phyloP scores from a whole-genome alignment of 2,888 invertebrate species.

The Apodemia duryi region DNA sequence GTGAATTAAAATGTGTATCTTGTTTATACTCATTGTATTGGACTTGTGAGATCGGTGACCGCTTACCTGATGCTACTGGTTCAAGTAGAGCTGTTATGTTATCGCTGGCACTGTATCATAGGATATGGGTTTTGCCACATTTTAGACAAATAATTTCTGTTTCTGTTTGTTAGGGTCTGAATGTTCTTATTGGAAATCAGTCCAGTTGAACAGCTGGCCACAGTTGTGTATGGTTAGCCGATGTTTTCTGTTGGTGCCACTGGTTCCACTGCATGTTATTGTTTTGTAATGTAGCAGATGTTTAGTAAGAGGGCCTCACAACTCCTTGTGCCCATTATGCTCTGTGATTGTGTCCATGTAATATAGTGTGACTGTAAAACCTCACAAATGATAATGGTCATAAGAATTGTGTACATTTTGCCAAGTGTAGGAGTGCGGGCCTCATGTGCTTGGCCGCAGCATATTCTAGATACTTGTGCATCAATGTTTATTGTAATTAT shows the following conservation, averaged over 20 bases:
- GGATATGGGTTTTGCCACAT: slow-evolving; percentile 36
- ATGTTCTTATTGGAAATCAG: slow-evolving; percentile 45
- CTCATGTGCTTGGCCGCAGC: slow-evolving; percentile 37
- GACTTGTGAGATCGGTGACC: slow-evolving; percentile 55
- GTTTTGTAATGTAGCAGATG: slow-evolving; percentile 60
- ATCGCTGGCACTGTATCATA: slow-evolving; percentile 58
- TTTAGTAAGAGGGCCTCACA: slow-evolving; percentile 33
- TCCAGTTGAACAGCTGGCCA: slow-evolving; percentile 23
- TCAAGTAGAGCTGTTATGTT: slow-evolving; percentile 67
- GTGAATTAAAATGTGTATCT: slow-evolving; percentile 57
- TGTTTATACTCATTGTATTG: slow-evolving; percentile 52
- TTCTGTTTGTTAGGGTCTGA: slow-evolving; percentile 33
- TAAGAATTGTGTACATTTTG: slow-evolving; percentile 28
- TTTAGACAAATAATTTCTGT: slow-evolving; percentile 25
- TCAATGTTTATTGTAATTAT: slow-evolving; percentile 72
- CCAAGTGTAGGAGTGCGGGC: slow-evolving; percentile 32
- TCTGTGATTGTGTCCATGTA: slow-evolving; percentile 17
- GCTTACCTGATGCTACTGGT: slow-evolving; percentile 68
- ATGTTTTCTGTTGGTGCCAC: slow-evolving; percentile 35
- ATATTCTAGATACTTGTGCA: slow-evolving; percentile 53
- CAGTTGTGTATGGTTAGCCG: slow-evolving; percentile 18
- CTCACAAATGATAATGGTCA: slow-evolving; percentile 18
- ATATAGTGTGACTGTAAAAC: slow-evolving; percentile 4
- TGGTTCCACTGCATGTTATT: slow-evolving; percentile 54
- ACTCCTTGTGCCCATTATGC: slow-evolving; percentile 18